Conservation (phyloP, 2,888 invertebrate genomes). For the Gibbula magus region DNA sequence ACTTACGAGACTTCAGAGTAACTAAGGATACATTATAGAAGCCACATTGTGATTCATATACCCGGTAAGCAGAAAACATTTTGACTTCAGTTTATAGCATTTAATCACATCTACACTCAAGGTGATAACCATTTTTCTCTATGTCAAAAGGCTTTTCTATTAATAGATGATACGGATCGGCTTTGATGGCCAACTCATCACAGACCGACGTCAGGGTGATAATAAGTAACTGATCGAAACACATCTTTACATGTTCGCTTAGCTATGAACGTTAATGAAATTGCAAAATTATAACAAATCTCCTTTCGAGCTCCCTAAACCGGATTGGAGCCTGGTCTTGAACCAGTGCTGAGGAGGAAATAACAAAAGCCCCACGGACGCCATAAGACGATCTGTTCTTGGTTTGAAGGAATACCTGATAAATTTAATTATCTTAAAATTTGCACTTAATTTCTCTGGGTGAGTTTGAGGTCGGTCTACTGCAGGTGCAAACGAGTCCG, state of each 20-base stretch:
- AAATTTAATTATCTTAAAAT: slow-evolving; percentile 32
- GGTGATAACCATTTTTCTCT: no score
- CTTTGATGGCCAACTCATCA: no score
- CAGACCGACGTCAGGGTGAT: not conserved
- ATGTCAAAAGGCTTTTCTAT: no score
- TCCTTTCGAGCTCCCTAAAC: not conserved
- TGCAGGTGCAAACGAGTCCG: slow-evolving; percentile 10
- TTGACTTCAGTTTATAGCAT: no score
- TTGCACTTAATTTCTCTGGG: slow-evolving; percentile 22
- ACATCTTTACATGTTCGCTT: slow-evolving; percentile 5
- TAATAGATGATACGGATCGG: no score
- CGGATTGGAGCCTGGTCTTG: slow-evolving; percentile 7
- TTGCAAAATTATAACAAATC: slow-evolving; percentile 29
- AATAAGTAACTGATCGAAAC: slow-evolving; percentile 11
- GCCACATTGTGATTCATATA: no score
- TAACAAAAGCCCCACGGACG: not conserved
- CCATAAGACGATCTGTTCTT: slow-evolving; percentile 23
- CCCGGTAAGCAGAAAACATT: no score
- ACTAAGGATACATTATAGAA: no score
- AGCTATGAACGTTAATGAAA: slow-evolving; percentile 17
- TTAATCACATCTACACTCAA: no score
- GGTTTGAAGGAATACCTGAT: slow-evolving; percentile 12
- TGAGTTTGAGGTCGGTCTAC: not conserved
- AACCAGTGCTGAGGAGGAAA: not conserved
- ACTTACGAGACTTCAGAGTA: no score